Percentiles rank a stretch among this genome's conserved stretches.
phyloP scores from a whole-genome alignment of 2,797 vertebrate species.

The Alfaro cultratus region DNA sequence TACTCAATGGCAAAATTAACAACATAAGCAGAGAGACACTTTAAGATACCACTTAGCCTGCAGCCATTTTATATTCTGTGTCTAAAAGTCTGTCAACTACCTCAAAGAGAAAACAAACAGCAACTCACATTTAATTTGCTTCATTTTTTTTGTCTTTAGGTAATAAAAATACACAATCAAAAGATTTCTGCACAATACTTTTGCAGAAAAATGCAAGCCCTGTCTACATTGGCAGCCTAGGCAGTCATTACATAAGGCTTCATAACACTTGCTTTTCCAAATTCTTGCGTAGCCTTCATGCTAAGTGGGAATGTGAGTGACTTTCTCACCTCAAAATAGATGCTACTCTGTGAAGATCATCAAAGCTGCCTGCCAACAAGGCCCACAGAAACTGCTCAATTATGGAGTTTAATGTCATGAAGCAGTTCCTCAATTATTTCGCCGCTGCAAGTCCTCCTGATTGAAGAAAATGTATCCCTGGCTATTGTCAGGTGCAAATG shows the following conservation, averaged over 20 bases:
- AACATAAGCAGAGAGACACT: slow-evolving; percentile 38
- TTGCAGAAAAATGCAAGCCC: slow-evolving; percentile 45
- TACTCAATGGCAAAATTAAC: slow-evolving; percentile 26
- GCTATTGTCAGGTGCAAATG: slow-evolving; percentile 42
- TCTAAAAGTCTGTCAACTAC: slow-evolving; percentile 26
- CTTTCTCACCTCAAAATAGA: slow-evolving; percentile 65
- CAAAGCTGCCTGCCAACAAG: slow-evolving; percentile 36
- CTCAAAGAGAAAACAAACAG: slow-evolving; percentile 7
- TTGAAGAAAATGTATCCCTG: slow-evolving; percentile 30
- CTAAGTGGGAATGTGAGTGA: slow-evolving; percentile 52
- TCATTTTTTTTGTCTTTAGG: slow-evolving; percentile 22
- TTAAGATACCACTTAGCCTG: slow-evolving; percentile 25
- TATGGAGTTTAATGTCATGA: slow-evolving; percentile 27
- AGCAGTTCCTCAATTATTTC: slow-evolving; percentile 42
- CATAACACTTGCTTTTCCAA: slow-evolving; percentile 49
- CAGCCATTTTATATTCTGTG: slow-evolving; percentile 20
- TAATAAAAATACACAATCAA: slow-evolving; percentile 19
- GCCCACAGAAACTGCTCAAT: slow-evolving; percentile 28
- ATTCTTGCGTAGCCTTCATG: slow-evolving; percentile 42
- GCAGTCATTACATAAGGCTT: slow-evolving; percentile 34
- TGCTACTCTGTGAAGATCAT: slow-evolving; percentile 54
- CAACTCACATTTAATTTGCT: slow-evolving; percentile 22
- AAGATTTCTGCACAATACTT: slow-evolving; percentile 36
- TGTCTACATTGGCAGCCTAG: slow-evolving; percentile 26
- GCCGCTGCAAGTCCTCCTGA: slow-evolving; percentile 37